Conservation (phyloP, 2,797 vertebrate species). For the Spheniscus humboldti region DNA sequence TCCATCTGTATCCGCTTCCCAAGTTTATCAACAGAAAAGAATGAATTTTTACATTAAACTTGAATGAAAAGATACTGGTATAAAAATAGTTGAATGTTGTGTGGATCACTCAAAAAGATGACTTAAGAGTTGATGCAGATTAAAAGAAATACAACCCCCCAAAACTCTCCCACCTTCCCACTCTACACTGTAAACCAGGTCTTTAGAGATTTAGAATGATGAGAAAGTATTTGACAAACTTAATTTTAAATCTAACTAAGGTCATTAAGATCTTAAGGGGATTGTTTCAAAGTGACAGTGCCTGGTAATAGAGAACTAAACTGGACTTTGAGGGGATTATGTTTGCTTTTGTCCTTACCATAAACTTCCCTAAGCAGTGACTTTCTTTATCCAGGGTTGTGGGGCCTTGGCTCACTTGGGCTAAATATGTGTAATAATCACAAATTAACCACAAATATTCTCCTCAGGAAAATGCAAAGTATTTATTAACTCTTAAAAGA, state of each 20-base stretch:
- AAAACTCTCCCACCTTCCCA: background rate
- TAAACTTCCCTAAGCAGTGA: background rate
- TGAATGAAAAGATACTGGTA: background rate
- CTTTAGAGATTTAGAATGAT: background rate
- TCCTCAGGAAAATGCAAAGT: background rate
- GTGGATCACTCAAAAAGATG: background rate
- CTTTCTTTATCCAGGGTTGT: background rate
- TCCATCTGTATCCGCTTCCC: background rate
- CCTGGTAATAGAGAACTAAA: background rate
- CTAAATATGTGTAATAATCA: background rate
- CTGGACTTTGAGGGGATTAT: background rate
- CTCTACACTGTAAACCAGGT: background rate
- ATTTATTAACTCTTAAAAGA: background rate
- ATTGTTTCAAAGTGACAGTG: background rate
- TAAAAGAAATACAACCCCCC: background rate
- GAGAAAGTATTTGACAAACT: background rate
- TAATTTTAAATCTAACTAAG: background rate
- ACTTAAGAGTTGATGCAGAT: background rate
- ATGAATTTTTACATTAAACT: background rate
- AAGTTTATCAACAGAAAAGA: background rate
- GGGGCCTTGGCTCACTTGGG: background rate
- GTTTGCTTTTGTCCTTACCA: background rate
- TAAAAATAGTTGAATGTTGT: background rate
- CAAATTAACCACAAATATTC: background rate
- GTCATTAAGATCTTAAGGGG: background rate